Conservation (phyloP, 1,140 invertebrate genomes). For the Lysiphlebus fabarum region DNA sequence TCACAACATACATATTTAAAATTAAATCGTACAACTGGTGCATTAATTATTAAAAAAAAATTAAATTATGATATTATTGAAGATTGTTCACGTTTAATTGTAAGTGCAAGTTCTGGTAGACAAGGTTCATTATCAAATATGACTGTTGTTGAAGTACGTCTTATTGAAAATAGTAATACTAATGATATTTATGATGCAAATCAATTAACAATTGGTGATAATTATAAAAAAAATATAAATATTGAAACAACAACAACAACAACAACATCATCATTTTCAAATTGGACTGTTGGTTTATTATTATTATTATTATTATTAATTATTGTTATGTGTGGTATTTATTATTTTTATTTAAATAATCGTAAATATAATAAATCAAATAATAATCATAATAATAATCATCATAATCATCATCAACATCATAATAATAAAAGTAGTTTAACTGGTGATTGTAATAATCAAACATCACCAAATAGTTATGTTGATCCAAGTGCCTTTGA, state of each 20-base stretch:
- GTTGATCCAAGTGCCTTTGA: constrained; percentile 83
- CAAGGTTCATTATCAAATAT: constrained; percentile 81
- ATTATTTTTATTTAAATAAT: constrained; percentile 81
- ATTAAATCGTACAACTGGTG: constrained; percentile 86
- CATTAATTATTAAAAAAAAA: constrained; percentile 78
- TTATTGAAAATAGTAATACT: constrained; percentile 55
- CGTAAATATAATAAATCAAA: constrained; percentile 70
- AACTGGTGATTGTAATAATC: constrained; percentile 61
- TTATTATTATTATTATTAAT: constrained; percentile 82
- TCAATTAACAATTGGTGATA: constrained; percentile 52
- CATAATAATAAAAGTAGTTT: constrained; percentile 69
- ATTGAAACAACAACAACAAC: constrained; percentile 64
- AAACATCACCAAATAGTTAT: constrained; percentile 72
- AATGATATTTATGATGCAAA: too few relatives aligned
- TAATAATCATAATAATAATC: background rate
- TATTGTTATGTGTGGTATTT: constrained; percentile 75
- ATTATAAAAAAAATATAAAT: constrained; percentile 63
- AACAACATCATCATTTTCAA: constrained; percentile 55
- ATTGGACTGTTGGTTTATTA: constrained; percentile 70
- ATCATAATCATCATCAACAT: background rate
- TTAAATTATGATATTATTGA: constrained; percentile 63
- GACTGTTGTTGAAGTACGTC: constrained; percentile 78
- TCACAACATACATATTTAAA: constrained; percentile 84
- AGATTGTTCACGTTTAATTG: constrained; percentile 67
- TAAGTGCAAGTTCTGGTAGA: constrained; percentile 83